These are phyloP conservation scores for Arrhamphus sclerolepis DNA, from an alignment of 2,797 vertebrate genomes.

Conservation along the genomic window DNA sequence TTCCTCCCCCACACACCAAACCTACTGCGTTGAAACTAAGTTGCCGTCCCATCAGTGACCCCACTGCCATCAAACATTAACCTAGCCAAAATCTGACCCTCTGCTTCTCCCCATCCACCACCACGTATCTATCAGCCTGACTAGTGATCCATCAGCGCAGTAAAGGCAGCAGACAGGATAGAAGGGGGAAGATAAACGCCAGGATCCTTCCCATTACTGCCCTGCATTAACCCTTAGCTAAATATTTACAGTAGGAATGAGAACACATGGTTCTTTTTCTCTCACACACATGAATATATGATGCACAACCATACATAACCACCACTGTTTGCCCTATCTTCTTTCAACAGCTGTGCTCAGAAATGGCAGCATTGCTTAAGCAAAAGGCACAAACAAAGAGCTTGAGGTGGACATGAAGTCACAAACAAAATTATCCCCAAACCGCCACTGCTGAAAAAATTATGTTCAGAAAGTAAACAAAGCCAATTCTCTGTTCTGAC, in stretches of 20 bases:
- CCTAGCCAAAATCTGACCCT: slow-evolving; percentile 74
- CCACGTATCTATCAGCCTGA: slow-evolving; percentile 72
- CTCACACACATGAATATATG: slow-evolving; percentile 14
- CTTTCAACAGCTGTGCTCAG: slow-evolving; percentile 35
- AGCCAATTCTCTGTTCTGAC: no score
- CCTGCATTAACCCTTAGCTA: slow-evolving; percentile 81
- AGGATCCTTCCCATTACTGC: slow-evolving; percentile 74
- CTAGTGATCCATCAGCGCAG: slow-evolving; percentile 71
- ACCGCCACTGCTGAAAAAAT: slow-evolving; percentile 12
- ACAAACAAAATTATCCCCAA: slow-evolving; percentile 27
- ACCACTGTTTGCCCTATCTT: slow-evolving; percentile 25
- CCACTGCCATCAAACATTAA: slow-evolving; percentile 77
- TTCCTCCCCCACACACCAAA: slow-evolving; percentile 43
- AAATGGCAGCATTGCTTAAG: slow-evolving; percentile 26
- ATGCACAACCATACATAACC: slow-evolving; percentile 23
- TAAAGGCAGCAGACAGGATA: slow-evolving; percentile 56
- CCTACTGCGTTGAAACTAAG: slow-evolving; percentile 19
- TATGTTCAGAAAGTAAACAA: slow-evolving; percentile 7
- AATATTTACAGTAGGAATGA: slow-evolving; percentile 82
- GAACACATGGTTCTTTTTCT: slow-evolving; percentile 37
- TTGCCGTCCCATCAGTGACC: slow-evolving; percentile 64
- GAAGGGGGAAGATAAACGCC: slow-evolving; percentile 53
- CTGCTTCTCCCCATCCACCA: slow-evolving; percentile 51
- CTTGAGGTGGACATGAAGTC: slow-evolving; percentile 12
- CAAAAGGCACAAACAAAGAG: slow-evolving; percentile 28